These are phyloP conservation scores for Muricea muricata DNA, from an alignment of 92 coral and sea anemone species.

Conservation along the genomic window DNA sequence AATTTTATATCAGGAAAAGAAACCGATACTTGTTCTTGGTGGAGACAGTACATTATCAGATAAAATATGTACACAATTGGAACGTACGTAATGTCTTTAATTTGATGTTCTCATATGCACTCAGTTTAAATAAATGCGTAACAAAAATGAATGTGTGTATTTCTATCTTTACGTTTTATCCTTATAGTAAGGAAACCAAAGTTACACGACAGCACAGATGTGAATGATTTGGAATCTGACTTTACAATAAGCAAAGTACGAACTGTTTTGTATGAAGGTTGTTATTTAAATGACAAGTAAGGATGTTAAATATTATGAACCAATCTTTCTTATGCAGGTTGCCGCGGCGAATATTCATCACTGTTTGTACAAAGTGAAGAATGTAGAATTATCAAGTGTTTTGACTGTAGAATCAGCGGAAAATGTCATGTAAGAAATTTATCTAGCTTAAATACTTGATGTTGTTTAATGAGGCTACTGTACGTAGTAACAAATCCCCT, in stretches of 20 bases:
- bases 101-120: too few relatives aligned
- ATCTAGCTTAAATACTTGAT: too few relatives aligned
- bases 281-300: too few relatives aligned
- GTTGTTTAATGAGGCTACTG: too few relatives aligned
- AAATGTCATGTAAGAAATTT: slow-evolving; percentile 70
- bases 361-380: slow-evolving; percentile 73
- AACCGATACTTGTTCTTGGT: slow-evolving; percentile 75
- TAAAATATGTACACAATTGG: slow-evolving; percentile 50
- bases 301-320: too few relatives aligned
- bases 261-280: not conserved
- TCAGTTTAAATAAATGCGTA: too few relatives aligned
- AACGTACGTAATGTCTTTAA: slow-evolving; percentile 62
- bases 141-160: too few relatives aligned
- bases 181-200: not conserved
- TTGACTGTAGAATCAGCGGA: slow-evolving; percentile 72
- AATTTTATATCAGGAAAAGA: slow-evolving; percentile 80
- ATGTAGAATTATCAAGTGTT: slow-evolving; percentile 56
- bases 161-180: not conserved
- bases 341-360: slow-evolving; percentile 72
- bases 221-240: slow-evolving; percentile 4
- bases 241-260: slow-evolving; percentile 10
- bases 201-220: not conserved
- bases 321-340: too few relatives aligned
- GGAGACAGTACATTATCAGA: slow-evolving; percentile 78
- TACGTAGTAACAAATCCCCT: too few relatives aligned